Base-by-base conservation (phyloP, 2,113 vertebrate genomes). In the Zosterops borbonicus region DNA sequence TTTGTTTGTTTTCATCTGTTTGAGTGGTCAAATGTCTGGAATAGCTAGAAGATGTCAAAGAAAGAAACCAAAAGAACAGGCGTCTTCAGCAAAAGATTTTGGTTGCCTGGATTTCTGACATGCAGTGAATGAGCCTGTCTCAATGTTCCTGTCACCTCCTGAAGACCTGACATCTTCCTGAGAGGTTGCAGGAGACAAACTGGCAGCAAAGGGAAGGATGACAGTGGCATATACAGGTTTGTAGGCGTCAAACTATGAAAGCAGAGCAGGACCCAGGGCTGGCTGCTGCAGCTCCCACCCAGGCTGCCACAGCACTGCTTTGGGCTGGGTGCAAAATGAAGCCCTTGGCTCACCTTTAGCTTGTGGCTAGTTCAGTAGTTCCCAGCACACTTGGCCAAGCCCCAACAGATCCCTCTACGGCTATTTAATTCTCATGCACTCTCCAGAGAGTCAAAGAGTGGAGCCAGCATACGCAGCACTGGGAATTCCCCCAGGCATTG, bases 1-100 rank as follows among this genome's bases (percentile, higher is more conserved):
- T 74, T 92, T 49, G 53, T 92, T 86, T 95, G 31, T 75, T 94
- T 95, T 75, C 20, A 15, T 89, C 53, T 92, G 44, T 53, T 47
- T 86, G 75, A 88, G 39, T 62, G 44, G 39, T 37, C 27, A 67
- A 87, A 83, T 31, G 6, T 53, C 76, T 94, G 56, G 79, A 94
- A 81, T 22, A 68, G 17, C 12, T 89, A 67, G 59, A 89, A 83
- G 27, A 68, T 78, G 78, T 71, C 41, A 92, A 87, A 93, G n/a
- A 23, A 52, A 71, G 53, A 89, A 91, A 52, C 19, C 37, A 63
- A 88, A 77, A 80, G 14, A 27, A 19, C 46, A 88, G 27, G 11
- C 39, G 33, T 52, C 37, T 86, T 70, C 65, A 77, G 44, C 20
- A 70, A 44, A 64, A 78, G 23, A 29, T 50, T 83, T 55, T 67